These are phyloP conservation scores for Dasypolia templi DNA, from an alignment of 2,888 invertebrate genomes.

Conservation along the genomic window DNA sequence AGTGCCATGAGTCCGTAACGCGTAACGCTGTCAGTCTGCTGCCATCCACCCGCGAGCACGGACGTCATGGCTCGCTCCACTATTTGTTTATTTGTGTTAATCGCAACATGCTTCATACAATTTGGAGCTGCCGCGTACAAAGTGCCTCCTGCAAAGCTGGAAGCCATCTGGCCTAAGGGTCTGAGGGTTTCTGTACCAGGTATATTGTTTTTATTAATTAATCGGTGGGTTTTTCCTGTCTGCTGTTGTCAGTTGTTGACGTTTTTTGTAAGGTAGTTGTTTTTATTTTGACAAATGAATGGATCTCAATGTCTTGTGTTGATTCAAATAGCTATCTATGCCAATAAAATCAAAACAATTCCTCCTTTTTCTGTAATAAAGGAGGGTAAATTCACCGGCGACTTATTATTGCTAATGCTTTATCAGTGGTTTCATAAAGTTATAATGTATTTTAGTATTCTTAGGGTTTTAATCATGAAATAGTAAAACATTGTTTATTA, in stretches of 20 bases:
- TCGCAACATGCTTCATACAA: conserved; percentile 66
- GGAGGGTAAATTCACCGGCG: background rate
- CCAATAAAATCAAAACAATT: background rate
- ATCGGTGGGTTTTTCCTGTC: background rate
- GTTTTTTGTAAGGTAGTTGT: background rate
- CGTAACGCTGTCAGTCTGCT: conserved; percentile 70
- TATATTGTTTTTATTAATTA: conserved; percentile 46
- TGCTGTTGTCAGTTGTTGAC: conserved; percentile 3
- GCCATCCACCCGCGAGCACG: conserved; percentile 58
- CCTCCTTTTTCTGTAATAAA: too few relatives aligned
- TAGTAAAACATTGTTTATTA: background rate
- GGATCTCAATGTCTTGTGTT: too few relatives aligned
- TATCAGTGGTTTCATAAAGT: background rate
- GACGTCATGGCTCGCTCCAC: conserved; percentile 74
- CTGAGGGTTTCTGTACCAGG: conserved; percentile 89
- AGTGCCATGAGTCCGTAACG: conserved; percentile 5
- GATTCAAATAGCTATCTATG: background rate
- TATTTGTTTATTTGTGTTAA: conserved; percentile 65
- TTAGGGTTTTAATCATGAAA: background rate
- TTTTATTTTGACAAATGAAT: background rate
- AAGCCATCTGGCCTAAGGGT: conserved; percentile 91
- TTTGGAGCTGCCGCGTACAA: conserved; percentile 67
- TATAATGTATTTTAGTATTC: too few relatives aligned
- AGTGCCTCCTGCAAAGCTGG: conserved; percentile 90
- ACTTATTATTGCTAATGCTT: background rate